A percentile compares a stretch with the other conserved stretches of the same genome.
Conservation (phyloP, 2,888 invertebrate genomes). For the Leucophora obtusa region DNA sequence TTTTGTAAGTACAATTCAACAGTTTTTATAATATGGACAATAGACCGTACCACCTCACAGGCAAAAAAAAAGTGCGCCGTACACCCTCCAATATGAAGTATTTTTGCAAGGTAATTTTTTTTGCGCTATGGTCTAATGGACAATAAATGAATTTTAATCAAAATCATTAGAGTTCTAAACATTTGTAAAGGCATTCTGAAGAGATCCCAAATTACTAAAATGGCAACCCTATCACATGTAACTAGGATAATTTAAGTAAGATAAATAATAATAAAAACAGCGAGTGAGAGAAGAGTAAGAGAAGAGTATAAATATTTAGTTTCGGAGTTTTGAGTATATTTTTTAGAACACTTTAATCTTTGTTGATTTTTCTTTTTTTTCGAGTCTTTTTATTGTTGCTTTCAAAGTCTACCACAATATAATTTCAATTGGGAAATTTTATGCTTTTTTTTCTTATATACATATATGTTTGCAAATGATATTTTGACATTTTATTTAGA, state of each 20-base stretch:
- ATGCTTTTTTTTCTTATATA: not conserved
- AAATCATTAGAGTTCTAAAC: too few relatives aligned
- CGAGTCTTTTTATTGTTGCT: conserved; percentile 35
- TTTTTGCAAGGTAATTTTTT: too few relatives aligned
- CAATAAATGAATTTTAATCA: too few relatives aligned
- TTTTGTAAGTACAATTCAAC: too few relatives aligned
- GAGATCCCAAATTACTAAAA: too few relatives aligned
- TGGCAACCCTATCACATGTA: conserved; percentile 8
- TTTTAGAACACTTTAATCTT: not conserved
- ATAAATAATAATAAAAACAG: not conserved
- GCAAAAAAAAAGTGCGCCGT: too few relatives aligned
- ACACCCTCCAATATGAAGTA: too few relatives aligned
- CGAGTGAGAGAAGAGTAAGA: not conserved
- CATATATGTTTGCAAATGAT: not conserved
- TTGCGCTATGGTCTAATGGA: too few relatives aligned
- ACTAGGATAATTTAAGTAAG: not conserved
- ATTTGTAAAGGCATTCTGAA: too few relatives aligned
- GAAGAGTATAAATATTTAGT: conserved; percentile 18
- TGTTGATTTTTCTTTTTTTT: not conserved
- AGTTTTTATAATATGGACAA: too few relatives aligned
- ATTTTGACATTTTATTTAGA: conserved; percentile 17
- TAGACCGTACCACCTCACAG: too few relatives aligned
- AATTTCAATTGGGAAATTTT: conserved; percentile 29
- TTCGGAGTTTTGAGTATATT: not conserved
- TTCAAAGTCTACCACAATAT: conserved; percentile 36